These are phyloP conservation scores for Bostrychus sinensis DNA, from an alignment of 2,113 vertebrate species.

Conservation along the genomic window DNA sequence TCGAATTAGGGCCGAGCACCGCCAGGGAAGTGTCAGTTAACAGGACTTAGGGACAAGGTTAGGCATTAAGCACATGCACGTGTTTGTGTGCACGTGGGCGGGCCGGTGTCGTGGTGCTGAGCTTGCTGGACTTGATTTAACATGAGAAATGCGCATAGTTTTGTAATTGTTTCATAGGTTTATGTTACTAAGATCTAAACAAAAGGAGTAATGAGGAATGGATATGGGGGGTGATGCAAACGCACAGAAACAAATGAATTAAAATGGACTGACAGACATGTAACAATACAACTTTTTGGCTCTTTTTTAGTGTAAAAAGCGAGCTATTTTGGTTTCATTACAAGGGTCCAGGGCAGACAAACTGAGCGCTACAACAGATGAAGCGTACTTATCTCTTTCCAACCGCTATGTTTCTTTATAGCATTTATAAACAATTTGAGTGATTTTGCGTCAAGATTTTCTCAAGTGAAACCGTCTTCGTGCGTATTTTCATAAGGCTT, in stretches of 20 bases:
- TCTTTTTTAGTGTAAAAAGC: neutral
- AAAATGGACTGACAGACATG: too few species aligned
- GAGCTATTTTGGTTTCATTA: too few species aligned
- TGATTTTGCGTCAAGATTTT: too few species aligned
- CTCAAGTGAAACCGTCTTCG: too few species aligned
- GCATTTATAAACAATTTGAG: too few species aligned
- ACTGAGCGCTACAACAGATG: too few species aligned
- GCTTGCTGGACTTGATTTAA: neutral
- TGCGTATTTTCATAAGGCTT: too few species aligned
- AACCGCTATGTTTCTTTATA: too few species aligned
- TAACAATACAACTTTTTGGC: neutral
- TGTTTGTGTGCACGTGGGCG: neutral
- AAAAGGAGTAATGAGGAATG: neutral
- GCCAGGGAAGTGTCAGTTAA: neutral
- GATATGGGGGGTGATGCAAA: neutral
- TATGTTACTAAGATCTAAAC: neutral
- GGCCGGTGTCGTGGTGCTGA: neutral
- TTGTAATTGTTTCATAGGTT: slow-evolving; percentile 1
- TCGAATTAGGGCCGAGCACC: slow-evolving; percentile 2
- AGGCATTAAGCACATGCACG: neutral
- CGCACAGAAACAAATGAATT: neutral
- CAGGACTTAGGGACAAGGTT: neutral
- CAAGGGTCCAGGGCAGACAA: too few species aligned
- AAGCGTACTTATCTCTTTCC: too few species aligned
- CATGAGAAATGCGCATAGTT: neutral